Conservation (phyloP, 2,113 vertebrate species). For the Lycaon pictus region DNA sequence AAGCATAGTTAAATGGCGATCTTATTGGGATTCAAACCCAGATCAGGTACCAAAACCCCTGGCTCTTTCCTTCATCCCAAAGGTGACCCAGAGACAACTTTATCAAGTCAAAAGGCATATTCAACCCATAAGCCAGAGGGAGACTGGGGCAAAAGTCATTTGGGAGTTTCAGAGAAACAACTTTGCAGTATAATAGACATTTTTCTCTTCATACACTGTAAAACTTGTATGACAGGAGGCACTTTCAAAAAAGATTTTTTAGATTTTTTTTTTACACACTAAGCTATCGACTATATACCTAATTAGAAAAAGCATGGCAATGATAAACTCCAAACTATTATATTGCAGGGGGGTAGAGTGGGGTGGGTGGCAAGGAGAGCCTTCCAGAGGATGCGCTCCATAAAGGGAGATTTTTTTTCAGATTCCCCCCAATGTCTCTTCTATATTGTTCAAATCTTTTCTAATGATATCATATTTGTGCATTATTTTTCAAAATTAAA, state of each 20-base stretch:
- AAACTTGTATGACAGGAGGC: neutral
- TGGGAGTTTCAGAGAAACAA: neutral
- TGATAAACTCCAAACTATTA: neutral
- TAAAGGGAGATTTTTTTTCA: neutral
- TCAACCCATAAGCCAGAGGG: neutral
- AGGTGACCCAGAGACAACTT: neutral
- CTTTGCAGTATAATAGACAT: neutral
- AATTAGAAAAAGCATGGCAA: neutral
- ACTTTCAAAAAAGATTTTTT: neutral
- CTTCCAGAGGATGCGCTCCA: neutral
- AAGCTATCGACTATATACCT: neutral
- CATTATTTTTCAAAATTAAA: constrained; percentile 27
- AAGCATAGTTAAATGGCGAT: neutral
- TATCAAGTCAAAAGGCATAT: neutral
- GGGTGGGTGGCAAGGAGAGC: neutral
- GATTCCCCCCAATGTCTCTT: neutral
- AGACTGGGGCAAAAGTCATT: neutral
- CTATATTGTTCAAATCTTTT: neutral
- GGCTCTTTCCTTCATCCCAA: neutral
- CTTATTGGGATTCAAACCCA: neutral
- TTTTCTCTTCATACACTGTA: neutral
- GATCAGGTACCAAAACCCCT: neutral
- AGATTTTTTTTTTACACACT: neutral
- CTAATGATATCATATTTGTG: neutral
- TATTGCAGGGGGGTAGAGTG: neutral